Evolutionary conservation across 2,797 vertebrate genomes (phyloP).

Genomic region (Dipus sagitta): DNA sequence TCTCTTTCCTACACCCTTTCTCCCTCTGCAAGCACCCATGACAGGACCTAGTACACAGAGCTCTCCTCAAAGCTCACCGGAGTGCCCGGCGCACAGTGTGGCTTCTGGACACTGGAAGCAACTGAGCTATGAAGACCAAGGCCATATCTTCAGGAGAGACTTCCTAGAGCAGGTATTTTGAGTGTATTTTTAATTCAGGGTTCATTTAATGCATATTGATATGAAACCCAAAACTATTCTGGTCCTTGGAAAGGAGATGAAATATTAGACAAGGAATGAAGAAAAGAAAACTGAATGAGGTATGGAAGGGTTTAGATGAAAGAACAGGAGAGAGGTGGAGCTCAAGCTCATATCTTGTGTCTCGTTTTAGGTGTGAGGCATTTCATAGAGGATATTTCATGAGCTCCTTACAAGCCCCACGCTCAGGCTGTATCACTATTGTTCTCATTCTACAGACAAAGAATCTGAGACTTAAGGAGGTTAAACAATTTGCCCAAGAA

Average conservation of each 20-base stretch:
- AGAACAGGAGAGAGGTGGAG: not conserved
- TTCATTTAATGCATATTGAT: not conserved
- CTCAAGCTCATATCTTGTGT: not conserved
- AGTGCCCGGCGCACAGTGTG: not conserved
- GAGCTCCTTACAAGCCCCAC: not conserved
- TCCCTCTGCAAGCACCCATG: not conserved
- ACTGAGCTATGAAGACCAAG: not conserved
- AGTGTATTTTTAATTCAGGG: not conserved
- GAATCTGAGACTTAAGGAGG: not conserved
- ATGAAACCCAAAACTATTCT: not conserved
- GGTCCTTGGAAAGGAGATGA: not conserved
- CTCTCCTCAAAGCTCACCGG: too few species aligned
- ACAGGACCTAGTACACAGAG: not conserved
- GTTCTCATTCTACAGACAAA: not conserved
- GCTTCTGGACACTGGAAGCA: not conserved
- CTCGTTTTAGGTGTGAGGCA: not conserved
- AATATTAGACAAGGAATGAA: not conserved
- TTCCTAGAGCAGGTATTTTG: not conserved
- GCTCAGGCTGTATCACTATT: not conserved
- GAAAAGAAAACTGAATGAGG: not conserved
- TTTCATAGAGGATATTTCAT: not conserved
- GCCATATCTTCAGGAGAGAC: not conserved
- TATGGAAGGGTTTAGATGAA: not conserved
- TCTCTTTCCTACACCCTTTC: not conserved
- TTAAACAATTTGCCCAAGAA: not conserved